Evolutionary conservation across 2,888 invertebrate genomes (phyloP), one percentile per base, ranked within the genome.

Genomic region (Holacanthella duospinosa): DNA sequence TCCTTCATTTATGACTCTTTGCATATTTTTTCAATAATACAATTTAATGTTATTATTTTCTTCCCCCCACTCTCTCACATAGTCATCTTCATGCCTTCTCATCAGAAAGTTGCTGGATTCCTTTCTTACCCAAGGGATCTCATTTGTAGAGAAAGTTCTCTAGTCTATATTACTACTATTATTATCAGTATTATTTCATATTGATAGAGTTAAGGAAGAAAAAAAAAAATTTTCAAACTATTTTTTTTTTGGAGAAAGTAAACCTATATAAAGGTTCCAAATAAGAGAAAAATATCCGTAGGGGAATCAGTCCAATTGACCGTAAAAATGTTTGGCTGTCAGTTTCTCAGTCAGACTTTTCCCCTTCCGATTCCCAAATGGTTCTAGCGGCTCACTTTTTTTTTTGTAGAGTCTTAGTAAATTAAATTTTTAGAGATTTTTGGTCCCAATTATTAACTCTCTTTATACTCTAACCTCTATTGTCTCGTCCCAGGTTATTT

Each of bases 61-160:
- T 16, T 9, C 6, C 36, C 16, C 16, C 48, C 48, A 48, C 48
- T 48, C 4, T 9, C 19, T 9, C 16, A 4, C 4, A 9, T 21
- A 48, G 12, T 21, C 12, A 48, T 21, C 48, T 48, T 21, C 6
- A n/a, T 16, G 6, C 36, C 36, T 36, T 36, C 36, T 16, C 16
- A 36, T n/a, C n/a, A n/a, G n/a, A n/a, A n/a, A 6, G 6, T 16
- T 36, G 9, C 36, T 36, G 9, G 6, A 6, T 55, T 26, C 27
- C 6, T 28, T n/a, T 24, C 25, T 55, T 16, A 55, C 64, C 53
- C 64, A 26, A 29, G 53, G 64, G 64, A 61, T 25, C 58, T 64
- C 57, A 64, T 64, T 60, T 59, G 44, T 29, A 29, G 27, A 55
- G 16, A 55, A 55, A 55, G 9, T 55, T 55, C 25, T 55, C 24